Conservation (phyloP, 2,113 vertebrate genomes). For the Chamaetylas fuelleborni region DNA sequence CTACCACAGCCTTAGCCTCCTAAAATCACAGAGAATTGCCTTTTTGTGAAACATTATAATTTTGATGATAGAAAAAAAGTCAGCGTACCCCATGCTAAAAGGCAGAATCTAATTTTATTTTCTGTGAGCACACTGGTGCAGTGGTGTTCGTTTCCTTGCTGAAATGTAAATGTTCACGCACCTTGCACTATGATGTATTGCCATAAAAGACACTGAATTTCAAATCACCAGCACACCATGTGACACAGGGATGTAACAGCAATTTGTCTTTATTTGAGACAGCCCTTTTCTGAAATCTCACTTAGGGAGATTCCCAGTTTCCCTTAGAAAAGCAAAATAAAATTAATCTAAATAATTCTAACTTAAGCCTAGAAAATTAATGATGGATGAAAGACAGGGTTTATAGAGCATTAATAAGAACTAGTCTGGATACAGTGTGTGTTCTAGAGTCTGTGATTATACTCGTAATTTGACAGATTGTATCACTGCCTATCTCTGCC, state of each 20-base stretch:
- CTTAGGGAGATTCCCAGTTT: conserved; percentile 17
- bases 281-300: conserved; percentile 10
- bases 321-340: conserved; percentile 49
- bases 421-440: not conserved
- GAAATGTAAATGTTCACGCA: conserved; percentile 1
- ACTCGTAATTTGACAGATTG: conserved; percentile 46
- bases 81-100: not conserved
- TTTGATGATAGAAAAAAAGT: not conserved
- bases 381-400: not conserved
- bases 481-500: conserved; percentile 40
- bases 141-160: not conserved
- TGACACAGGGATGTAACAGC: not conserved
- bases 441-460: conserved; percentile 21
- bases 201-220: conserved; percentile 16
- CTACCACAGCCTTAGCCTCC: not conserved
- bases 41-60: not conserved
- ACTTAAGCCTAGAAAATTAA: conserved; percentile 49
- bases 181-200: conserved; percentile 14
- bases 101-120: not conserved
- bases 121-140: not conserved
- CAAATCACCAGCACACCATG: not conserved
- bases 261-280: conserved; percentile 33
- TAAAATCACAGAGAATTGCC: not conserved
- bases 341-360: conserved; percentile 41
- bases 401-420: conserved; percentile 14